Conservation (phyloP, 2,113 vertebrate species). For the Plecotus auritus region DNA sequence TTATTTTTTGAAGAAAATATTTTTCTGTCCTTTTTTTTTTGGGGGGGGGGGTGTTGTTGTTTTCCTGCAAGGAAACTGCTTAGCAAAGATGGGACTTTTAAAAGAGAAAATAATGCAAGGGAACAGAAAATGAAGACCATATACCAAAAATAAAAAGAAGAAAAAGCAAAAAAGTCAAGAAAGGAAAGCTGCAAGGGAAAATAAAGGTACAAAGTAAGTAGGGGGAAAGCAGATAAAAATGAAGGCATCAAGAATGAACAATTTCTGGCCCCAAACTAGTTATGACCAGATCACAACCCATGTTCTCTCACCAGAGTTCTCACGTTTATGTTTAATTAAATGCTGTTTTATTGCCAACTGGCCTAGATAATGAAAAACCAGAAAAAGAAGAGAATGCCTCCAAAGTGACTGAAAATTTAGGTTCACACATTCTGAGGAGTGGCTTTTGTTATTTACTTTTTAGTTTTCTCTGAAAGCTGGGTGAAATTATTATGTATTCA, state of each 20-base stretch:
- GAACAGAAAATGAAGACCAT: constrained; percentile 53
- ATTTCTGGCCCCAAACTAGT: constrained; percentile 74
- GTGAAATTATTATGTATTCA: constrained; percentile 86
- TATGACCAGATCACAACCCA: constrained; percentile 74
- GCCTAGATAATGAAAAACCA: constrained; percentile 76
- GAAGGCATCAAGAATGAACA: constrained; percentile 62
- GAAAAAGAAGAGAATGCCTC: constrained; percentile 74
- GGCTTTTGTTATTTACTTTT: constrained; percentile 83
- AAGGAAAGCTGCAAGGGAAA: constrained; percentile 60
- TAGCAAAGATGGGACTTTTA: constrained; percentile 37
- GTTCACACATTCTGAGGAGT: constrained; percentile 76
- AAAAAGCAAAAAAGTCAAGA: background rate
- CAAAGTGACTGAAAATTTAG: constrained; percentile 78
- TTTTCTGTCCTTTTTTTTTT: background rate
- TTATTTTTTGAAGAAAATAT: constrained; percentile 61
- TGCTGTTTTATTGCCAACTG: constrained; percentile 80
- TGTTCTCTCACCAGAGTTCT: constrained; percentile 70
- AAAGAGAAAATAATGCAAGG: constrained; percentile 55
- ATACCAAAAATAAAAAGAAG: background rate
- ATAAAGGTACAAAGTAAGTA: constrained; percentile 48
- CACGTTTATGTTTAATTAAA: constrained; percentile 80
- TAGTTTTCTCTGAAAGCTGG: constrained; percentile 77
- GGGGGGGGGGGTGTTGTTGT: background rate
- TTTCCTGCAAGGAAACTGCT: constrained; percentile 3
- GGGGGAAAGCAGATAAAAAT: constrained; percentile 63